phyloP scores from a whole-genome alignment of 2,797 vertebrate genomes.

The Eulemur albifrons region DNA sequence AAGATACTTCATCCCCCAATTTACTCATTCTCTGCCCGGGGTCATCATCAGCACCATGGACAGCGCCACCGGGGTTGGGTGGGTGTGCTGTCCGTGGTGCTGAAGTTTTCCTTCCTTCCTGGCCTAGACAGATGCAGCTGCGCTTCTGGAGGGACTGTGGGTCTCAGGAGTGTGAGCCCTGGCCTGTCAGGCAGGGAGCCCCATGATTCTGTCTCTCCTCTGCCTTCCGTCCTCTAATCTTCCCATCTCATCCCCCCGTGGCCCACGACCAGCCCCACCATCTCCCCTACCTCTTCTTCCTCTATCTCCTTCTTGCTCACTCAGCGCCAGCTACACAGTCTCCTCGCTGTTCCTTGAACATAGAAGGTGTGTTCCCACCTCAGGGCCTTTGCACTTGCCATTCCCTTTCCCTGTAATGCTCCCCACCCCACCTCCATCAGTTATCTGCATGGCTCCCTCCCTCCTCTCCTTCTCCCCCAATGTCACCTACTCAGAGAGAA shows the following conservation, averaged over 20 bases:
- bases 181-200: neutral
- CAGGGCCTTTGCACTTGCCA: neutral
- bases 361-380: neutral
- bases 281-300: neutral
- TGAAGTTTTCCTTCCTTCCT: neutral
- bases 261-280: neutral
- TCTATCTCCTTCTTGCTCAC: neutral
- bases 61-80: slow-evolving; percentile 69
- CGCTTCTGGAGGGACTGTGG: accelerated
- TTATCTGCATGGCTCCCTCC: neutral
- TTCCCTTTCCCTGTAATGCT: neutral
- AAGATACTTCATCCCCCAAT: neutral
- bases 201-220: neutral
- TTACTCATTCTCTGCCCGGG: accelerated
- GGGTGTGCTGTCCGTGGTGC: neutral
- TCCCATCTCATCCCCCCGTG: neutral
- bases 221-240: neutral
- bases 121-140: neutral
- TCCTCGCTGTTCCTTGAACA: neutral
- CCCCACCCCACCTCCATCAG: too few species aligned
- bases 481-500: neutral
- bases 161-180: neutral
- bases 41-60: slow-evolving; percentile 86
- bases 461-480: neutral
- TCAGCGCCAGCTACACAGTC: neutral